Conservation (phyloP, 2,113 vertebrate species). For the Tachuris rubrigastra region DNA sequence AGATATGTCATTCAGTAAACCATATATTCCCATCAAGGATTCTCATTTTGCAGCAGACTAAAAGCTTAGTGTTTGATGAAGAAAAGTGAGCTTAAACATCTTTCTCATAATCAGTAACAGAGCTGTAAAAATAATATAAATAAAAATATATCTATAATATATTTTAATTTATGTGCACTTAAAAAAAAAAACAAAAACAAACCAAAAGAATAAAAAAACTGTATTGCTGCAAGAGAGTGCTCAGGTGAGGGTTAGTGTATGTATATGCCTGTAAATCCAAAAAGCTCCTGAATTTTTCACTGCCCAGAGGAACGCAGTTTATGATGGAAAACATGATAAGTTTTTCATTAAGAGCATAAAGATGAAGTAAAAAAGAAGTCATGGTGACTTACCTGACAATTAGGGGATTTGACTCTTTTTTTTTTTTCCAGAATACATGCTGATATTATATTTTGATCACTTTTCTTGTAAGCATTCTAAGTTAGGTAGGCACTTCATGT, state of each 20-base stretch:
- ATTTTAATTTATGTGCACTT: background rate
- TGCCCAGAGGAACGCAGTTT: background rate
- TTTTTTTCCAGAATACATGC: background rate
- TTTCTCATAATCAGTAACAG: background rate
- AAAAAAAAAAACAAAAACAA: background rate
- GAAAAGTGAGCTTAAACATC: background rate
- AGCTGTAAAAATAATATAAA: background rate
- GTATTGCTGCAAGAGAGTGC: background rate
- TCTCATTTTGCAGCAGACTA: background rate
- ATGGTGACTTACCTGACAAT: background rate
- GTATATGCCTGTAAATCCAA: background rate
- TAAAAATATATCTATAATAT: background rate
- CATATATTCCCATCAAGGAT: background rate
- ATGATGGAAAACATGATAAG: background rate
- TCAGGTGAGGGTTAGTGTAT: background rate
- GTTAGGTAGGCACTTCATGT: background rate
- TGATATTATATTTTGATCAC: background rate
- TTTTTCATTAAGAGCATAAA: background rate
- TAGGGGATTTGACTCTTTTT: background rate
- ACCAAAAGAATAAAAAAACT: rapidly evolving
- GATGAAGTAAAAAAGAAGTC: background rate
- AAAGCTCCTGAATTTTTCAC: background rate
- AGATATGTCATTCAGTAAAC: background rate
- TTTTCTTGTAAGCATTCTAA: background rate
- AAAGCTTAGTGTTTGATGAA: background rate